Base-by-base conservation (phyloP, 2,113 vertebrate genomes). In the Phainopepla nitens region DNA sequence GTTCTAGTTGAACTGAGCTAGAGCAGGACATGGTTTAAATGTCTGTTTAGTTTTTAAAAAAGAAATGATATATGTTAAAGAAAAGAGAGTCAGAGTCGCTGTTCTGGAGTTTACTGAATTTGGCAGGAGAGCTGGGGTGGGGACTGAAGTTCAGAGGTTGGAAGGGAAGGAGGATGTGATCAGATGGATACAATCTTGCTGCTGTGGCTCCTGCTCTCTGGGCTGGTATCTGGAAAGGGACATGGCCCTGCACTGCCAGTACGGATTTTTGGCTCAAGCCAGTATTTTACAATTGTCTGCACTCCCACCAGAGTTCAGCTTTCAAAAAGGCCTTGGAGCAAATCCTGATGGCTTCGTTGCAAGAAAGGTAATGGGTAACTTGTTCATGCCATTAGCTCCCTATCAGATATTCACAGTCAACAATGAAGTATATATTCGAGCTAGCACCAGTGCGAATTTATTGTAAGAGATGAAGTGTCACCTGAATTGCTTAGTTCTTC, bases 231-330 rank as follows among this genome's bases (percentile, higher is more conserved):
- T 62, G 53, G 56, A 28, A 57, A 49, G 13, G 29, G 49, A 27
- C 0, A 0, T 4, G 9, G 13, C 78, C 4, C 24, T 20, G 33
- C 12, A 5, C 42, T 7, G 4, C 27, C 36, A 29, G 10, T n/a
- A 36, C 0, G 0, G 33, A 21, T 58, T 58, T 91, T 79, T 82
- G 39, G 8, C 51, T 57, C 27, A 6, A 84, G n/a, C 4, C 44
- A 29, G 0, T 70, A 29, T 27, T 79, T 78, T 82, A 9, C n/a
- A 25, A 6, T 54, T n/a, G 36, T 35, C 36, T 88, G 29, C 75
- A 18, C 7, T 88, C 18, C 20, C 25, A n/a, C 39, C 8, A 2
- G 44, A 76, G n/a, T n/a, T 81, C 39, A 70, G 25, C 44, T 88
- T 92, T 82, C 20, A 54, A 3, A 56, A 42, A 82, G 45, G 27